Conservation (phyloP, 1,140 invertebrate species). For the Penaeus japonicus region DNA sequence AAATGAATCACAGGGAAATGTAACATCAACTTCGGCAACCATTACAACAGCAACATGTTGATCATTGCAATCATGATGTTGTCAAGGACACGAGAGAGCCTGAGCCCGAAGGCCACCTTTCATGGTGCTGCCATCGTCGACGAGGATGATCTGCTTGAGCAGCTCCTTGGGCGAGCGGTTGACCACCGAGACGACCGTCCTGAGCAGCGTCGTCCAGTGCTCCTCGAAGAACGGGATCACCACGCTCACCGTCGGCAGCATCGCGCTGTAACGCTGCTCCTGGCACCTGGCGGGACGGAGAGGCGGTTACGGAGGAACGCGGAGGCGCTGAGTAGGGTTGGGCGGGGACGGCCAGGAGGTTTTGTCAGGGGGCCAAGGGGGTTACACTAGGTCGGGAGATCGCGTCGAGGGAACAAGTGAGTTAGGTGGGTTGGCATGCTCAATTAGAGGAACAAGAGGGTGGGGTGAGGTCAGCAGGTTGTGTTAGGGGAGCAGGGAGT, state of each 20-base stretch:
- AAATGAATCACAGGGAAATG: no score
- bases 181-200: slow-evolving; percentile 92
- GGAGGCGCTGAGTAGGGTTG: neutral
- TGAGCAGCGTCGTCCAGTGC: slow-evolving; percentile 70
- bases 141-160: slow-evolving; percentile 90
- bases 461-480: neutral
- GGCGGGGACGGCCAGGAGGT: neutral
- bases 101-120: slow-evolving; percentile 68
- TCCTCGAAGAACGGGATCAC: slow-evolving; percentile 95
- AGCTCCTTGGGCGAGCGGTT: slow-evolving; percentile 86
- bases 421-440: neutral
- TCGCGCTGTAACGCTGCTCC: slow-evolving; percentile 76
- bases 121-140: slow-evolving; percentile 77
- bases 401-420: no score
- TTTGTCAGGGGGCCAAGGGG: neutral
- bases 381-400: neutral
- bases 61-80: no score
- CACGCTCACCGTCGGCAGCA: slow-evolving; percentile 90
- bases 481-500: neutral
- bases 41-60: no score
- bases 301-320: neutral
- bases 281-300: slow-evolving; percentile 69
- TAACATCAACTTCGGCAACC: no score
- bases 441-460: neutral
- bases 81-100: no score